Base-by-base conservation (phyloP, 2,797 vertebrate genomes). In the Oreonectes daqikongensis region DNA sequence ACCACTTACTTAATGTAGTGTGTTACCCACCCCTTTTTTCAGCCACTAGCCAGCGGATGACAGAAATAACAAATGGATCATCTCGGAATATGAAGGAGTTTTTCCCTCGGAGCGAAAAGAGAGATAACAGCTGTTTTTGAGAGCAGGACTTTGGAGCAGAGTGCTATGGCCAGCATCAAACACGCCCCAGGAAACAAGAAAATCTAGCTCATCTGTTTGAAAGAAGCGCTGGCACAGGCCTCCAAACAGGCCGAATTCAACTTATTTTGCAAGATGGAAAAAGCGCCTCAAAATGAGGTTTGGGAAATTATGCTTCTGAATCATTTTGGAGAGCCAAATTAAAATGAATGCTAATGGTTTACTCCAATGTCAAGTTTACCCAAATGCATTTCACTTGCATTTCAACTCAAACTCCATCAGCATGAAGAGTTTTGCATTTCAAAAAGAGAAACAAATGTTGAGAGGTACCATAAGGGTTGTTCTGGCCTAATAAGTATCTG, bases 61-160 rank as follows among this genome's bases (percentile, higher is more conserved):
- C 65, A 69, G 22, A 64, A 69, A 79, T 79, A 70, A 75, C 66
- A 75, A 69, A 79, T 79, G 48, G 57, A 75, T 57, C 66, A 44
- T 40, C 55, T 63, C 15, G 22, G 44, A 72, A 35, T 59, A 65
- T 65, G 52, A 15, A 26, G 40, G 48, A 71, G 79, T 15, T 60
- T 65, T 70, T 59, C 30, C 67, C 72, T 48, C 2, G 5, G 52
- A 61, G 78, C 8, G 14, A 75, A 79, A 0, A 3, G 35, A 53
- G 75, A 55, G 48, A 75, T 61, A 78, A 71, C 78, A 81, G 79
- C 48, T 78, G 81, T 81, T 77, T 81, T 38, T 38, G 52, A 35
- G 40, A 69, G 57, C 26, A 24, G 26, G 64, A 63, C 32, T 46
- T 63, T 40, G 2, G 40, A 70, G 40, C 30, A 22, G 35, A 78